Evolutionary conservation across 2,888 invertebrate species (phyloP).

Genomic region (Tipula confusa): DNA sequence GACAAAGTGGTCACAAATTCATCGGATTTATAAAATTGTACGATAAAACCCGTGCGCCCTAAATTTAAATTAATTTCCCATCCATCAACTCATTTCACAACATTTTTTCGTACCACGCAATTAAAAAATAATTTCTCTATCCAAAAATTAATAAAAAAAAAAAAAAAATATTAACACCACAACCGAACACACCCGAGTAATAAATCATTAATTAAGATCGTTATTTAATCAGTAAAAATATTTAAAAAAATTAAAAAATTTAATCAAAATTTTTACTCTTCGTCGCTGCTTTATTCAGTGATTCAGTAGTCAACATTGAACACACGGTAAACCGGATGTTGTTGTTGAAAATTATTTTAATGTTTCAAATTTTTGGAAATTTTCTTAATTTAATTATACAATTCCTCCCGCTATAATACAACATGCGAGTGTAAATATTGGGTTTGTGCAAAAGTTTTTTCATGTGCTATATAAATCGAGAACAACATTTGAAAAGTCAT

Average conservation of each 20-base stretch:
- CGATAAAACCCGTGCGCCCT: no score
- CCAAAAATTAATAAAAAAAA: neutral
- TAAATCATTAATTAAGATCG: slow-evolving; percentile 8
- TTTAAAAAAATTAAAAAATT: neutral
- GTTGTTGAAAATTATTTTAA: neutral
- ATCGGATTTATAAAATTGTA: no score
- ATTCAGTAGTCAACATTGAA: neutral
- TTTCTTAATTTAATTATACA: no score
- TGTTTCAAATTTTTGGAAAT: neutral
- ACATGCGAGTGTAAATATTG: no score
- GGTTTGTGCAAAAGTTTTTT: no score
- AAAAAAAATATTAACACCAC: neutral
- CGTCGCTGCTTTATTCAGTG: neutral
- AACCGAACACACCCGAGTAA: neutral
- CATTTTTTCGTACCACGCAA: neutral
- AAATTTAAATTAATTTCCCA: neutral
- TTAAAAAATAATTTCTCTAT: neutral
- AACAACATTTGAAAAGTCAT: no score
- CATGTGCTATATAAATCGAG: no score
- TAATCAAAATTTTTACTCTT: neutral
- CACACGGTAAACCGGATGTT: neutral
- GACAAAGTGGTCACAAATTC: no score
- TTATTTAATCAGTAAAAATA: neutral
- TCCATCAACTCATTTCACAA: neutral
- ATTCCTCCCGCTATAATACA: no score